These are phyloP conservation scores for Tetragonula carbonaria DNA, from an alignment of 2,888 invertebrate genomes.

Conservation along the genomic window DNA sequence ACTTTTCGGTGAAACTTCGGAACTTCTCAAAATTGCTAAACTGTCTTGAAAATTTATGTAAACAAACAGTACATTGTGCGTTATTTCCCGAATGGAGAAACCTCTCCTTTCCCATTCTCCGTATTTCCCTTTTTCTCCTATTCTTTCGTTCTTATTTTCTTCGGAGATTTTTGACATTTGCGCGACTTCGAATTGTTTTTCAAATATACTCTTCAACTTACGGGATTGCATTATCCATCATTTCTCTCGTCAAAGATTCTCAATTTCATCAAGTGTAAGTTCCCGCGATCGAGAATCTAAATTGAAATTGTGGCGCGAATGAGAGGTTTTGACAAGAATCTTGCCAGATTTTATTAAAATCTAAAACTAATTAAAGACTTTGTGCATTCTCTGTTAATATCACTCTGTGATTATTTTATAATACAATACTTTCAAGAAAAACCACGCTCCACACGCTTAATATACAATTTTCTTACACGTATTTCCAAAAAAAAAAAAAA, in stretches of 20 bases:
- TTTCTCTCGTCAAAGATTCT: not conserved
- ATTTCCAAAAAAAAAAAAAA: not conserved
- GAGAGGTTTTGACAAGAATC: too few relatives aligned
- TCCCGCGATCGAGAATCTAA: too few relatives aligned
- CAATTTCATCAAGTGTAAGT: not conserved
- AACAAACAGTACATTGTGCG: constrained; percentile 25
- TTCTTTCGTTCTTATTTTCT: not conserved
- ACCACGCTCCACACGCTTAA: too few relatives aligned
- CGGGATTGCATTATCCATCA: not conserved
- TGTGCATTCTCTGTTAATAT: too few relatives aligned
- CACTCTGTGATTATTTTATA: too few relatives aligned
- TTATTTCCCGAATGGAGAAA: not conserved
- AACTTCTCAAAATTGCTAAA: constrained; percentile 30
- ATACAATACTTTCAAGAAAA: too few relatives aligned
- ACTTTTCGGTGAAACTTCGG: constrained; percentile 6
- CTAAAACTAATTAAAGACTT: too few relatives aligned
- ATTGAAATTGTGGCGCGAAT: too few relatives aligned
- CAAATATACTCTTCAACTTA: not conserved
- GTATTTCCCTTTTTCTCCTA: not conserved
- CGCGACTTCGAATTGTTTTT: not conserved
- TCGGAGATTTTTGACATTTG: not conserved
- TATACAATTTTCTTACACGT: too few relatives aligned
- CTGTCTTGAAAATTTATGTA: constrained; percentile 28
- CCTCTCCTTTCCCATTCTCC: not conserved
- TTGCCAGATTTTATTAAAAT: too few relatives aligned